A percentile compares a stretch with the other conserved stretches of the same genome.
phyloP scores from a whole-genome alignment of 2,888 invertebrate species.

The Drosophila recens region DNA sequence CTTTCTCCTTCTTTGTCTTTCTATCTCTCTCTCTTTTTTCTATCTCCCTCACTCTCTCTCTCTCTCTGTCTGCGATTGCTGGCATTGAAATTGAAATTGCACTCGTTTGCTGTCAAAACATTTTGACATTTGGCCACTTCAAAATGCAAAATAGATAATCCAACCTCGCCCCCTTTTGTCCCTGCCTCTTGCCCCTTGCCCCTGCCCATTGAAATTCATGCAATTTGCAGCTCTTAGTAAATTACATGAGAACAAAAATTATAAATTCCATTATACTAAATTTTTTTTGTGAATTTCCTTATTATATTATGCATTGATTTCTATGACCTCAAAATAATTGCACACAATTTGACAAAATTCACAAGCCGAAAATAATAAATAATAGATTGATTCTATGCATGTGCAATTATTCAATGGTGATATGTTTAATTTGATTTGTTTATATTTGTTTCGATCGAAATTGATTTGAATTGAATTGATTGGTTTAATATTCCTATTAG shows the following conservation, averaged over 20 bases:
- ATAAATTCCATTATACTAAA: conserved; percentile 40
- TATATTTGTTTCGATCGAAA: conserved; percentile 39
- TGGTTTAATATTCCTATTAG: conserved; percentile 39
- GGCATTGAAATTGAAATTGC: conserved; percentile 72
- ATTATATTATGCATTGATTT: conserved; percentile 55
- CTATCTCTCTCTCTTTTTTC: conserved; percentile 2
- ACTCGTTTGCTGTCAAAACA: conserved; percentile 65
- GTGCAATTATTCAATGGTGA: conserved; percentile 56
- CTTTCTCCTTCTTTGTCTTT: conserved; percentile 14
- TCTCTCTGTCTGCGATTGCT: not conserved
- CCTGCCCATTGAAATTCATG: conserved; percentile 16
- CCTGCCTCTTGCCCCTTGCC: not conserved
- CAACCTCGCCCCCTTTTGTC: conserved; percentile 5
- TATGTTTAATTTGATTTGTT: conserved; percentile 9
- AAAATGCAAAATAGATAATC: conserved; percentile 53
- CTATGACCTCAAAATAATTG: conserved; percentile 67
- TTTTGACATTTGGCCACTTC: conserved; percentile 70
- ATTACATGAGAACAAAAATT: conserved; percentile 63
- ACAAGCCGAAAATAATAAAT: conserved; percentile 26
- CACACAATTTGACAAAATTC: conserved; percentile 54
- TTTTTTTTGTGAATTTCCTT: conserved; percentile 49
- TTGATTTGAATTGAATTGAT: conserved; percentile 36
- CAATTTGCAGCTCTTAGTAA: conserved; percentile 59
- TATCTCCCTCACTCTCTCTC: not conserved
- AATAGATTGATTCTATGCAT: conserved; percentile 19